phyloP scores from a whole-genome alignment of 2,888 invertebrate genomes.

The Blomia tropicalis region DNA sequence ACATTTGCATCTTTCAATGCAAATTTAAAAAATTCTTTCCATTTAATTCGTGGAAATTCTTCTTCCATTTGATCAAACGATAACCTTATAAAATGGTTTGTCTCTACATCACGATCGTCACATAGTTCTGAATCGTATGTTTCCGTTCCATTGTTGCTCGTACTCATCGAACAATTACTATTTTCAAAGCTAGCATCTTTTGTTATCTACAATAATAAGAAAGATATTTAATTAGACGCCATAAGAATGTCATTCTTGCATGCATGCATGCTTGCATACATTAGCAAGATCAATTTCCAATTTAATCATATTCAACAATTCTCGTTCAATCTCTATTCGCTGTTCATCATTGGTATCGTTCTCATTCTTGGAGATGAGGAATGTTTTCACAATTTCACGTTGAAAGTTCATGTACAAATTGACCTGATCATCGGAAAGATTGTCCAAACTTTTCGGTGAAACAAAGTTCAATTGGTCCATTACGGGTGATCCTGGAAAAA shows the following conservation, averaged over 20 bases:
- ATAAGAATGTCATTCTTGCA: not conserved
- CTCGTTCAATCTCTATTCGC: not conserved
- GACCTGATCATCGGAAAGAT: not conserved
- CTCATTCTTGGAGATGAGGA: not conserved
- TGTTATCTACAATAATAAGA: constrained; percentile 6
- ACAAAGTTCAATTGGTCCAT: constrained; percentile 33
- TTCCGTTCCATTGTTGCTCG: not conserved
- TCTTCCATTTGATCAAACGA: constrained; percentile 9
- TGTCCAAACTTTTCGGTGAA: constrained; percentile 13
- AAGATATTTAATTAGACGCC: not conserved
- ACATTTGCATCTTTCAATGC: constrained; percentile 31
- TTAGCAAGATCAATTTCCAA: not conserved
- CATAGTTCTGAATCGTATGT: not conserved
- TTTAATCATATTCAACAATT: not conserved
- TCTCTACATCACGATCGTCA: not conserved
- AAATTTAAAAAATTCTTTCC: constrained; percentile 32
- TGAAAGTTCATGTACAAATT: constrained; percentile 5
- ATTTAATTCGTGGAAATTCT: constrained; percentile 29
- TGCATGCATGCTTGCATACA: not conserved
- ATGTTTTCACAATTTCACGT: not conserved
- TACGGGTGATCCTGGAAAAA: constrained; percentile 35
- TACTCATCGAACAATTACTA: not conserved
- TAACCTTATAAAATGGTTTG: constrained; percentile 13
- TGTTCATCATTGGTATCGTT: not conserved
- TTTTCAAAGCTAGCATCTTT: not conserved